Evolutionary conservation across 2,113 vertebrate species (phyloP).

Genomic region (Tringa solitaria): DNA sequence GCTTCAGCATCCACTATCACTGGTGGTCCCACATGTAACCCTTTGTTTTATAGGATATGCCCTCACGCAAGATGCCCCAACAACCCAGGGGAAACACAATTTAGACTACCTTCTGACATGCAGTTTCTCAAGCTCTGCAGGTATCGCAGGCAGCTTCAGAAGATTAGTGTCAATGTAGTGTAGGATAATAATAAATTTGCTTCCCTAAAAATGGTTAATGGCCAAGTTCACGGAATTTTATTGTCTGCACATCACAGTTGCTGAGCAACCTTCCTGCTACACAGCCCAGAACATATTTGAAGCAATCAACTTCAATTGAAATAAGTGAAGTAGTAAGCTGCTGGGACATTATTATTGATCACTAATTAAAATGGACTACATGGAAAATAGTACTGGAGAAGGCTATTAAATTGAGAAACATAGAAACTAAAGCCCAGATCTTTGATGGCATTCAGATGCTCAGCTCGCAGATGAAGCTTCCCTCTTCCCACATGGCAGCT

Average conservation of each 20-base stretch:
- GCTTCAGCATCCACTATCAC: neutral
- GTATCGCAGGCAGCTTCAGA: neutral
- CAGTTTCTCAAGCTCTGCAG: neutral
- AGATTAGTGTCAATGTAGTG: neutral
- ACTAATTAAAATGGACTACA: neutral
- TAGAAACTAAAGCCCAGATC: neutral
- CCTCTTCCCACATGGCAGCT: neutral
- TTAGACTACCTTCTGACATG: neutral
- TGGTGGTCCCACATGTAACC: rapidly evolving
- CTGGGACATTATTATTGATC: neutral
- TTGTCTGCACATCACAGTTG: neutral
- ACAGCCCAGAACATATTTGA: neutral
- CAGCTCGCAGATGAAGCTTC: neutral
- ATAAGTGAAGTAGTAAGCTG: neutral
- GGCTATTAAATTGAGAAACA: neutral
- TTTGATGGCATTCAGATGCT: neutral
- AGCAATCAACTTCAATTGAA: neutral
- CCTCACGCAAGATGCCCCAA: neutral
- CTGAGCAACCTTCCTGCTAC: neutral
- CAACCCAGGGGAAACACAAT: neutral
- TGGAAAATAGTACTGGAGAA: neutral
- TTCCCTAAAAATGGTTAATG: neutral
- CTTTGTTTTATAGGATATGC: neutral
- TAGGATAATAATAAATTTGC: neutral
- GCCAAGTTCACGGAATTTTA: neutral